Evolutionary conservation across 2,113 vertebrate genomes (phyloP), one percentile per base, ranked within the genome.

Genomic region (Thinocorus orbignyianus): DNA sequence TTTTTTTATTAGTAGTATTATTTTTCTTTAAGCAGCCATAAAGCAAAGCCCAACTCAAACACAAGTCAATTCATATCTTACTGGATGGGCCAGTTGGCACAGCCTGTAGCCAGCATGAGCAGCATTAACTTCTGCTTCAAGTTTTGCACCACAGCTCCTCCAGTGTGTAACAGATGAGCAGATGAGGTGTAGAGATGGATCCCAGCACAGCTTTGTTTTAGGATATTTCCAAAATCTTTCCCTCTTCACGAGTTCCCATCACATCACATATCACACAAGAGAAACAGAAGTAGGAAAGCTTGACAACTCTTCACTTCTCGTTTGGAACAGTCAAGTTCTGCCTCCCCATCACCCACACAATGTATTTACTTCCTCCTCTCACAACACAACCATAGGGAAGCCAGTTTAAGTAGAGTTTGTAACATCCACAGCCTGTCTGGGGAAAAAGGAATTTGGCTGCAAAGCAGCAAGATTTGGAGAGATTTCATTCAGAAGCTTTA

Each of bases 251-350:
- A 86, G 58, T 13, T 57, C 41, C 76, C 46, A 65, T 22, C 33
- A 17, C 2, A 3, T 17, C 60, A 49, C 0, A 0, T 30, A 57
- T 33, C 41, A 39, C 0, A 0, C 23, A 48, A 68, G 69, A 62
- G 10, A 71, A 54, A 66, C 6, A 15, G 13, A 80, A 70, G 62
- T 3, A 64, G 42, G n/a, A 66, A 37, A 66, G 51, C 41, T 16
- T 80, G 37, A 69, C 26, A 46, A 73, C n/a, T 31, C 41, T 64
- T 48, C 4, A 46, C 55, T 77, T 51, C 39, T 76, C 19, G 25
- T 58, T 73, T 42, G 62, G n/a, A 69, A 49, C n/a, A 37, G 28
- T 13, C 6, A 17, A 46, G 49, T 51, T 86, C 68, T 73, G n/a
- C 60, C 69, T 86, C 60, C 46, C 61, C 33, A 42, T 25, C 30